A percentile compares a stretch with the other conserved stretches of the same genome.
Evolutionary conservation across 2,113 vertebrate genomes (phyloP).

Genomic region (Lophotis ruficrista): DNA sequence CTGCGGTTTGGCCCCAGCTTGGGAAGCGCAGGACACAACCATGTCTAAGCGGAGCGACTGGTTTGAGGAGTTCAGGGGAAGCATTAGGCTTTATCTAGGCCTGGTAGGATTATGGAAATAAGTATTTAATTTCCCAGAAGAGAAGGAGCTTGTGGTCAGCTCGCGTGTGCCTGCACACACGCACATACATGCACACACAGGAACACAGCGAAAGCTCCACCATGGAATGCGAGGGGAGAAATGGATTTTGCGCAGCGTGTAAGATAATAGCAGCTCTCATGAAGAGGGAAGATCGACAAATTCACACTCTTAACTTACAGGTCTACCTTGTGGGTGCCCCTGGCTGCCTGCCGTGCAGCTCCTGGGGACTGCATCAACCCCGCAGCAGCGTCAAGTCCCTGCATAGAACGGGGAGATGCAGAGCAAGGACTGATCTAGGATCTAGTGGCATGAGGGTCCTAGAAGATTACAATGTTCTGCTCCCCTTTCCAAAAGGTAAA

Average conservation of each 20-base stretch:
- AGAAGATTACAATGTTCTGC: not conserved
- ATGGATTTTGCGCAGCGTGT: accelerated
- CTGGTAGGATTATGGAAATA: not conserved
- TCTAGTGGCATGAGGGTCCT: accelerated
- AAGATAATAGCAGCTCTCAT: not conserved
- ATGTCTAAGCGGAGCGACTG: not conserved
- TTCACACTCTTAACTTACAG: accelerated
- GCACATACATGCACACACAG: accelerated
- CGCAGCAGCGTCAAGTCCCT: accelerated
- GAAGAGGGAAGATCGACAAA: not conserved
- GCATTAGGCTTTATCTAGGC: not conserved
- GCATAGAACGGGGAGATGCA: no score
- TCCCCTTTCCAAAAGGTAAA: not conserved
- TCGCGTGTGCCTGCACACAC: not conserved
- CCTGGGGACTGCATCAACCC: not conserved
- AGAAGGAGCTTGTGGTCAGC: not conserved
- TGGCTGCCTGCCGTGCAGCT: not conserved
- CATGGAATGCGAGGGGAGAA: accelerated
- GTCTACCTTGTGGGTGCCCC: no score
- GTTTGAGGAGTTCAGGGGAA: not conserved
- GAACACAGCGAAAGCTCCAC: accelerated
- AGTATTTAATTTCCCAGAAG: conserved; percentile 29
- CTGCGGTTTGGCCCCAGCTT: not conserved
- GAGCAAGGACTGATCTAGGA: not conserved
- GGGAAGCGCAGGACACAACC: not conserved